Base-by-base conservation (phyloP, 1,140 invertebrate genomes). In the Drosophila asahinai region DNA sequence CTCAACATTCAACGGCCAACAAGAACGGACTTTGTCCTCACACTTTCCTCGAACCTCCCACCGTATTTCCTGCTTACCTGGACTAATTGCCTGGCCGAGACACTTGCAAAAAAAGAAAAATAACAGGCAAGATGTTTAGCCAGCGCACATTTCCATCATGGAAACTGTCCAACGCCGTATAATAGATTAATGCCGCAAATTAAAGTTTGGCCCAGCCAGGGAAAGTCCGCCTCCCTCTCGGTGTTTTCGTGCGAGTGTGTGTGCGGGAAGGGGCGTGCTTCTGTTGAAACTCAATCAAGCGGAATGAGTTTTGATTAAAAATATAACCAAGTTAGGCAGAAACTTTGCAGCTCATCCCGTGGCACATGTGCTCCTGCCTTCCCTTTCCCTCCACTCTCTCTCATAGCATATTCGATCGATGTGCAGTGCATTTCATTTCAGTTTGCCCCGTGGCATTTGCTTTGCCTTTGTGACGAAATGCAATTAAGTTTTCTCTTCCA, bases 271-370 rank as follows among this genome's bases (percentile, higher is more conserved):
- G 43, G 43, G 27, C 27, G 27, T 30, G 27, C 51, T 77, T 60
- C 71, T 81, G 81, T 81, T 67, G 64, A 81, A 83, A 84, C 84
- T 89, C 84, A 87, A 89, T 87, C 84, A 84, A 81, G 84, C 49
- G 81, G 67, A 87, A 87, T 84, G 84, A 87, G 86, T 89, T 87
- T 87, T 87, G 84, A 87, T 87, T 87, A 87, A 89, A 89, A 89
- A 84, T 89, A 89, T 84, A 89, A 89, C 81, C 77, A 67, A 80
- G 84, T 86, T 87, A 87, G 72, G 58, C 60, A 63, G 70, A 68
- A 74, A 80, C 33, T 66, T 70, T 47, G 64, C 64, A 77, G 75
- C 75, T 77, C 64, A 77, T 77, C 36, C 63, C 43, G 43, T 65
- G 9, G 25, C 49, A 51, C 47, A 54, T 66, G 33, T 63, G 38